Base-by-base conservation (phyloP, 2,888 invertebrate genomes). In the Proisotoma minuta region DNA sequence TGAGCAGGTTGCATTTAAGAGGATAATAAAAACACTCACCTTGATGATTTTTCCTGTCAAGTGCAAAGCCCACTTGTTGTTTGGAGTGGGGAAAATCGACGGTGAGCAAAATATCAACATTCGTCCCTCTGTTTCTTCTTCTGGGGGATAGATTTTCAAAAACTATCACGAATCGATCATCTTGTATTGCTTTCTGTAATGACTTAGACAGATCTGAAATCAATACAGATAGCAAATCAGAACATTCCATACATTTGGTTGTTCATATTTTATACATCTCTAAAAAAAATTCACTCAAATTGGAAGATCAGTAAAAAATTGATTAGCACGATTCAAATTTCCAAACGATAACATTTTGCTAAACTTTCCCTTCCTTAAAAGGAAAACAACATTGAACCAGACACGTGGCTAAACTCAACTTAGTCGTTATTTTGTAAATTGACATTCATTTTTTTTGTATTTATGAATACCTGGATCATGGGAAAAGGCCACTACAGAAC, bases 21-120 rank as follows among this genome's bases (percentile, higher is more conserved):
- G n/a, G n/a, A n/a, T n/a, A n/a, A 8, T 50, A 8, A 22, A 23
- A 22, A 12, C 27, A 29, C 23, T 48, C 75, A 84, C 84, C 81
- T 80, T 79, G 77, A 75, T 82, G 83, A 3, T 79, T 76, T 60
- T 78, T 77, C 66, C 83, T 77, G 74, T 85, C 84, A 29, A 84
- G 76, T 74, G 82, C 78, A 27, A 85, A 72, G 10, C 80, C 77
- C 68, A 84, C 81, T 73, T 82, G 82, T 62, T 82, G 80, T 59
- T 81, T 79, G 1, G 81, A 77, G 54, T 78, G 78, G 12, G 80
- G 79, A 74, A 83, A 84, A 65, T 83, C 82, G 1, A 83, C 78
- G 1, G 81, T 79, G 63, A 84, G 78, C 2, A 85, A 76, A 1
- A 82, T 82, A 75, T 84, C 84, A 15, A 78, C 73, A 40, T 78